A percentile compares a stretch with the other conserved stretches of the same genome.
These are phyloP conservation scores for Epizoanthus stellaris DNA, from an alignment of 92 coral and sea anemone genomes.

Conservation along the genomic window DNA sequence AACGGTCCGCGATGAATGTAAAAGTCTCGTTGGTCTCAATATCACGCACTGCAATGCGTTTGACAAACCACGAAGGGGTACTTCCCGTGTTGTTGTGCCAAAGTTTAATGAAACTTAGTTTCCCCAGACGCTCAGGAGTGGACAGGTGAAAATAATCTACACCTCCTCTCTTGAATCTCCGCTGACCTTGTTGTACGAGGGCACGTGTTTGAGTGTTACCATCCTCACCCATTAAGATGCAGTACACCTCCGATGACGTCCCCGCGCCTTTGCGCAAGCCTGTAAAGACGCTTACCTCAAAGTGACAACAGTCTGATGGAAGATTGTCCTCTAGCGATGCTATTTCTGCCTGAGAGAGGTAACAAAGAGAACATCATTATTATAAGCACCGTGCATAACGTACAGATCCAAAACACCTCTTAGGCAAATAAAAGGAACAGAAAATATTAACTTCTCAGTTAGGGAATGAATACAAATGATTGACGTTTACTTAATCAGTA, in stretches of 20 bases:
- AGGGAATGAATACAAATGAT: too few species aligned
- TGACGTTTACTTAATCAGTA: too few species aligned
- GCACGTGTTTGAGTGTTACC: conserved; percentile 22
- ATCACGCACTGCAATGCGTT: conserved; percentile 36
- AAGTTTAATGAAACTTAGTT: conserved; percentile 31
- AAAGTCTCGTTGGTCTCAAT: conserved; percentile 5
- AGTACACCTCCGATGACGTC: conserved; percentile 44
- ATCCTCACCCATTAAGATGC: conserved; percentile 33
- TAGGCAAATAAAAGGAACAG: too few species aligned
- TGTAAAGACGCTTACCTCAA: conserved; percentile 39
- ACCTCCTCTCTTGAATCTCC: conserved; percentile 52
- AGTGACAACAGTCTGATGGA: conserved; percentile 42
- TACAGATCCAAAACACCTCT: not conserved
- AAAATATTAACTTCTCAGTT: too few species aligned
- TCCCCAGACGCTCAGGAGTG: conserved; percentile 34
- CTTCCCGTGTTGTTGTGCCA: conserved; percentile 55
- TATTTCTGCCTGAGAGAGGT: conserved; percentile 39
- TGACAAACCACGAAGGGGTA: conserved; percentile 49
- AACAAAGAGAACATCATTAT: not conserved
- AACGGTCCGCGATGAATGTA: conserved; percentile 41
- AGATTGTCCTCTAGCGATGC: conserved; percentile 49
- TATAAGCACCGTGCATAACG: not conserved
- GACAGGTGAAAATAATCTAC: conserved; percentile 44
- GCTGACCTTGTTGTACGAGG: conserved; percentile 37
- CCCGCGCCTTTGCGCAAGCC: conserved; percentile 56